Base-by-base conservation (phyloP, 2,113 vertebrate genomes). In the Pimephales promelas region DNA sequence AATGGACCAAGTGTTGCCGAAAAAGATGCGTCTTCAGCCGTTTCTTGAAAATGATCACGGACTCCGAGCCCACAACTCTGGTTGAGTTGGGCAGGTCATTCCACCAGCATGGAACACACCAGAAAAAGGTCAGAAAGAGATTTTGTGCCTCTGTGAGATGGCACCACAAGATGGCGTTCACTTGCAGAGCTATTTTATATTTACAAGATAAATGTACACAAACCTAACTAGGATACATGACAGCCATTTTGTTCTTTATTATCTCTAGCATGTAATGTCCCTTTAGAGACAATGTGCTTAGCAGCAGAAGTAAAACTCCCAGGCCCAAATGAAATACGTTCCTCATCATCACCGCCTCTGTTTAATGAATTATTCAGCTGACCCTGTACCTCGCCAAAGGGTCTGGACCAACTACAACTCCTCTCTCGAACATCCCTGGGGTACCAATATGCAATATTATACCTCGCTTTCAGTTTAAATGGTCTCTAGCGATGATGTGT, bases 341-440 rank as follows among this genome's bases (percentile, higher is more conserved):
- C 83, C 82, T 59, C 72, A 45, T 89, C 84, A 85, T 82, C 85
- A 80, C 59, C 84, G 78, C 88, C 77, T 49, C 71, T 8, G 6
- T 22, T 20, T 61, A 83, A 88, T 91, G 54, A 90, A 91, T 90
- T 86, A 92, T 89, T 90, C 84, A 89, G 40, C 52, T 52, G 61
- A 40, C 56, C 73, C 77, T 66, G 47, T 73, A 71, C 49, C 57
- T 45, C 26, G 68, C 18, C 22, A 72, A 45, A 47, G 78, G 43
- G 49, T 81, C 79, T 64, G 20, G 18, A 79, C 79, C 16, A 8
- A 13, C 45, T 52, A 84, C 56, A n/a, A 66, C n/a, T 68, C 59
- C 28, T 68, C 61, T 76, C 31, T 28, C 5, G 2, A 24, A 26
- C 52, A 24, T 49, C 26, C 40, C 49, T 40, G 47, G 22, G 70